Evolutionary conservation across 2,888 invertebrate genomes (phyloP).

Genomic region (Phengaris arion): DNA sequence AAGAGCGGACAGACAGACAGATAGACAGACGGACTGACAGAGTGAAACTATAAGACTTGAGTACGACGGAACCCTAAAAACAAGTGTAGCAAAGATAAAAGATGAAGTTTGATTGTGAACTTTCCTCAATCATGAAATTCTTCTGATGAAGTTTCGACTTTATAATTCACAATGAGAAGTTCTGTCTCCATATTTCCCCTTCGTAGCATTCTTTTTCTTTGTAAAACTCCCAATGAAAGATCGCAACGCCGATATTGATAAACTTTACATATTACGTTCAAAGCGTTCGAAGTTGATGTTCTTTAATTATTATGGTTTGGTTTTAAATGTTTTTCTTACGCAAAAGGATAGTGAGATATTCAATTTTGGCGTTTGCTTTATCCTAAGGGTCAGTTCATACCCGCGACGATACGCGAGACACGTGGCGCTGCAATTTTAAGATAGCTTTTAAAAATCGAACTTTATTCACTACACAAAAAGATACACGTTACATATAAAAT

Average conservation of each 20-base stretch:
- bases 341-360: too few species aligned
- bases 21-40: too few species aligned
- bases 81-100: slow-evolving; percentile 12
- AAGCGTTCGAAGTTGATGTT: neutral
- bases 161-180: slow-evolving; percentile 42
- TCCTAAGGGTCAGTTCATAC: too few species aligned
- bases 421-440: too few species aligned
- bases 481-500: too few species aligned
- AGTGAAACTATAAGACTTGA: too few species aligned
- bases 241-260: slow-evolving; percentile 24
- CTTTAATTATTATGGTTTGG: neutral
- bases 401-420: too few species aligned
- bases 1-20: too few species aligned
- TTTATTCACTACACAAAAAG: too few species aligned
- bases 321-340: neutral
- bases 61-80: neutral
- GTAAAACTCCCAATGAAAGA: slow-evolving; percentile 4
- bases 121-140: slow-evolving; percentile 40
- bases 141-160: slow-evolving; percentile 50
- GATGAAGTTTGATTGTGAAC: slow-evolving; percentile 3
- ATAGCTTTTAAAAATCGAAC: too few species aligned
- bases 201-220: slow-evolving; percentile 22
- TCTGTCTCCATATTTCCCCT: slow-evolving; percentile 27
- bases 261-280: slow-evolving; percentile 1
- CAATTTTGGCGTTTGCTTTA: too few species aligned